Percentiles rank a stretch among this genome's conserved stretches.
These are phyloP conservation scores for Tetanocera ferruginea DNA, from an alignment of 2,888 invertebrate species.

Conservation along the genomic window DNA sequence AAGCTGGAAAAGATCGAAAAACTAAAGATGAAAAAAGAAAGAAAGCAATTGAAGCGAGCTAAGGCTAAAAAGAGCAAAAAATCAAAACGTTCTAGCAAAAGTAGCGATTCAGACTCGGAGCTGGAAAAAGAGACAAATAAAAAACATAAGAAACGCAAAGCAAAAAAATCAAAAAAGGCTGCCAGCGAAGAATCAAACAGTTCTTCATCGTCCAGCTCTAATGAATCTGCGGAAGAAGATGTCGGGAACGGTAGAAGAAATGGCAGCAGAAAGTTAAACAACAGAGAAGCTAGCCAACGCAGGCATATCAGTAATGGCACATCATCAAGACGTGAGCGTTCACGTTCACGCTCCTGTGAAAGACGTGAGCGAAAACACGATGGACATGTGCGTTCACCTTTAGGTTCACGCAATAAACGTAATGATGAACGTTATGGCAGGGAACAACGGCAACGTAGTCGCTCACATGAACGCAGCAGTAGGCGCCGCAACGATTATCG, in stretches of 20 bases:
- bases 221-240: background rate
- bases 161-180: slow-evolving; percentile 41
- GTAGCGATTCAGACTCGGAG: slow-evolving; percentile 24
- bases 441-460: background rate
- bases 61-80: slow-evolving; percentile 45
- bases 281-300: background rate
- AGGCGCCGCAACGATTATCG: background rate
- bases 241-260: background rate
- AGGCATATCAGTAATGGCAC: background rate
- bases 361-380: slow-evolving; percentile 6
- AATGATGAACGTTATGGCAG: background rate
- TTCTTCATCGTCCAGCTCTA: slow-evolving; percentile 6
- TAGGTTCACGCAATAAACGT: background rate
- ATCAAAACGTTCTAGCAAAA: slow-evolving; percentile 26
- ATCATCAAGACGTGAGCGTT: background rate
- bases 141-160: slow-evolving; percentile 32
- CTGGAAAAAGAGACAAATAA: slow-evolving; percentile 37
- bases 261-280: background rate
- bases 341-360: background rate
- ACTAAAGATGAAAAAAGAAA: slow-evolving; percentile 61
- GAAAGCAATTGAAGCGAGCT: slow-evolving; percentile 52
- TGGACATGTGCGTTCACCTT: background rate
- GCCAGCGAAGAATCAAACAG: background rate
- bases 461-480: slow-evolving; percentile 21
- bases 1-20: slow-evolving; percentile 79